Percentiles rank a stretch among this genome's conserved stretches.
Conservation (phyloP, 1,140 invertebrate genomes). For the Globodera ellingtonae region DNA sequence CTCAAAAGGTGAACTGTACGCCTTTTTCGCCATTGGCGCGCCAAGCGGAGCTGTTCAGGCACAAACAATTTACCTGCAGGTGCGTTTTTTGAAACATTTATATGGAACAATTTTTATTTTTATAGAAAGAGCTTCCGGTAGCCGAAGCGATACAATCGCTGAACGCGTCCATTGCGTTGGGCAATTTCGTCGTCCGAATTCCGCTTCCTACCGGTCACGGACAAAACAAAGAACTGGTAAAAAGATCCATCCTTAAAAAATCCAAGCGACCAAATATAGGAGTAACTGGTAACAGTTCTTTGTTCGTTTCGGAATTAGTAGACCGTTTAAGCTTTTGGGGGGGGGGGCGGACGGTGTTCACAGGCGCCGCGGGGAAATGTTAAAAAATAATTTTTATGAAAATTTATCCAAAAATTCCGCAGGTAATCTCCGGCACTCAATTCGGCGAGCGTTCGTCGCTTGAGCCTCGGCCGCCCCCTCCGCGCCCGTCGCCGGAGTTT, state of each 20-base stretch:
- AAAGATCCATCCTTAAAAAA: neutral
- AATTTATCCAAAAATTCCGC: too few species aligned
- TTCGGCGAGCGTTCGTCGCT: conserved; percentile 17
- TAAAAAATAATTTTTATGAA: too few species aligned
- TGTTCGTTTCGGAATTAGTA: neutral
- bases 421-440: conserved; percentile 1
- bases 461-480: neutral
- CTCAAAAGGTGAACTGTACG: conserved; percentile 16
- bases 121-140: neutral
- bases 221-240: neutral
- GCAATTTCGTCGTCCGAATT: neutral
- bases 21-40: conserved; percentile 4
- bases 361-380: too few species aligned
- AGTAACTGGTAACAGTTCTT: conserved; percentile 5
- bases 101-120: neutral
- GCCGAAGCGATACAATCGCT: neutral
- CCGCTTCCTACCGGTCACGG: neutral
- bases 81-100: neutral
- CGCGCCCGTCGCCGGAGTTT: conserved; percentile 19
- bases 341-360: too few species aligned
- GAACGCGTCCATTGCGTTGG: neutral
- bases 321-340: too few species aligned
- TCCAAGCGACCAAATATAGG: neutral
- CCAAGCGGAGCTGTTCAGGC: neutral
- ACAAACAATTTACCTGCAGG: neutral